A percentile compares a stretch with the other conserved stretches of the same genome.
Evolutionary conservation across 2,797 vertebrate species (phyloP).

Genomic region (Naso thynnoides): DNA sequence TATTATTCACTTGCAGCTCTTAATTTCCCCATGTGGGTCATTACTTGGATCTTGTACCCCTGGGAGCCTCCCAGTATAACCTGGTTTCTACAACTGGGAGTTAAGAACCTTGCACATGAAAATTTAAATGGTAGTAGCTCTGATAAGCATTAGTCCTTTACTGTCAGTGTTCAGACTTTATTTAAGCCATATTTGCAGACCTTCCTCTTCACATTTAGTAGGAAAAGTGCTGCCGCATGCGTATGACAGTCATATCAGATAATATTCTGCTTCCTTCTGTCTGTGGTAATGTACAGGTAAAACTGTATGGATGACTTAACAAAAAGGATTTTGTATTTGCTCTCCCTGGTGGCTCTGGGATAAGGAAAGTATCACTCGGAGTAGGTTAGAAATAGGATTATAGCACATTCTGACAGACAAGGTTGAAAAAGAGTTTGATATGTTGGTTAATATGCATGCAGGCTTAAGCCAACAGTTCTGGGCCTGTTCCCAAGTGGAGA

Average conservation of each 20-base stretch:
- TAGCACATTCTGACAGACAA: slow-evolving; percentile 54
- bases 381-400: slow-evolving; percentile 73
- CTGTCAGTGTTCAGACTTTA: slow-evolving; percentile 1
- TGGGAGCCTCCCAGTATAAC: slow-evolving; percentile 24
- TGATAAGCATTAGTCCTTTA: slow-evolving; percentile 11
- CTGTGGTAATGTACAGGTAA: slow-evolving; percentile 47
- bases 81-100: slow-evolving; percentile 7
- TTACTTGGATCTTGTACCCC: slow-evolving; percentile 18
- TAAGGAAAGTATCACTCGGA: slow-evolving; percentile 61
- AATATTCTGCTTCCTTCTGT: slow-evolving; percentile 34
- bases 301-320: slow-evolving; percentile 66
- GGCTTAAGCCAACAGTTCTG: slow-evolving; percentile 62
- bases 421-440: slow-evolving; percentile 66
- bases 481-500: slow-evolving; percentile 52
- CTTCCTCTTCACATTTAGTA: slow-evolving; percentile 11
- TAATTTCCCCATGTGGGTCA: slow-evolving; percentile 32
- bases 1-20: slow-evolving; percentile 26
- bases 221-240: slow-evolving; percentile 15
- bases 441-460: slow-evolving; percentile 74
- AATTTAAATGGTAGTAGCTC: slow-evolving; percentile 15
- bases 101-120: background rate
- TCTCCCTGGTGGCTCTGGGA: slow-evolving; percentile 39
- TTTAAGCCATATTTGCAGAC: slow-evolving; percentile 4
- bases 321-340: slow-evolving; percentile 56
- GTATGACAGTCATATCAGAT: slow-evolving; percentile 30